Base-by-base conservation (phyloP, 2,797 vertebrate genomes). In the Loriculus beryllinus region DNA sequence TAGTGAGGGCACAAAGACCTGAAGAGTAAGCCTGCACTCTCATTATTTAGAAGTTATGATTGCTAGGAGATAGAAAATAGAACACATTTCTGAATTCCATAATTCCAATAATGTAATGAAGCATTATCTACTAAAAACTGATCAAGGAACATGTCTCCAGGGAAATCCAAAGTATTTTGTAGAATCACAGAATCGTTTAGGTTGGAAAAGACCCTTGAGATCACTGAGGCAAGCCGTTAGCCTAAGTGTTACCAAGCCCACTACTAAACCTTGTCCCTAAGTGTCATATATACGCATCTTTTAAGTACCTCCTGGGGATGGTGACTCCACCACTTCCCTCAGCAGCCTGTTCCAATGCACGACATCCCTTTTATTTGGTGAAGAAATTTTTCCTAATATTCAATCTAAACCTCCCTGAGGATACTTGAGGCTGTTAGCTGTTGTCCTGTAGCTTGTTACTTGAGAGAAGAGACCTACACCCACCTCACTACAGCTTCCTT, bases 361-460 rank as follows among this genome's bases (percentile, higher is more conserved):
- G 22, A 70, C 7, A 6, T 2, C 3, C 0, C 0, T 3, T 35
- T 35, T 3, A 8, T 35, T 35, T 40, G 26, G 5, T 45, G 45
- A 21, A 45, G 45, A 45, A 45, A 22, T n/a, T 42, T 37, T 47
- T 69, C 31, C 22, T 42, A 12, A 12, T 42, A 65, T 9, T 4
- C 1, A 37, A 18, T 64, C 64, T 65, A 65, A 47, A 37, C n/a
- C 6, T 65, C 7, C 9, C 22, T 59, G 11, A 4, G 59, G 7
- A 6, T 35, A 16, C 6, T 59, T 69, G 29, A 57, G 25, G 21
- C 22, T 7, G 20, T 35, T 70, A 70, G 7, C 10, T 42, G 11
- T 64, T 52, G 9, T 45, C 7, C 15, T 12, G 31, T 40, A 4
- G 5, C 6, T 45, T 33, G 21, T 45, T 23, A n/a, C 8, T 18